Evolutionary conservation across 1,140 invertebrate species (phyloP), one percentile per base, ranked within the genome.

Genomic region (Chironomus tepperi): DNA sequence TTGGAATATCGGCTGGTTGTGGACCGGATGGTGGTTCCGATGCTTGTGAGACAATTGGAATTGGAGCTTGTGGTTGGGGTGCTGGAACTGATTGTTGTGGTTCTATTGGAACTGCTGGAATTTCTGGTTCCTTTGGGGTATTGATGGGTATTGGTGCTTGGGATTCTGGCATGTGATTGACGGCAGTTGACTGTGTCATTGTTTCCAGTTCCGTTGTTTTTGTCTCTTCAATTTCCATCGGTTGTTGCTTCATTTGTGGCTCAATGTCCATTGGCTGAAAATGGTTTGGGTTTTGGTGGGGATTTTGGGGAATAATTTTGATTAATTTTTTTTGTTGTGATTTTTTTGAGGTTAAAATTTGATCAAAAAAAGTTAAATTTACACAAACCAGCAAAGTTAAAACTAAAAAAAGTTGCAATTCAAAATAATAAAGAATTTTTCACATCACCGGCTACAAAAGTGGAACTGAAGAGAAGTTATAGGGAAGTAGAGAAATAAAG

Each of bases 231-330:
- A 42, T 18, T 74, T 75, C 67, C 21, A 78, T 79, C 57, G 80
- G 79, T 6, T 79, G 79, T 6, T 79, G 79, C 75, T 81, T 81
- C 3, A 79, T 77, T 10, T 79, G 74, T 10, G 80, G 79, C 65
- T 81, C 80, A 76, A 81, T 81, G 18, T 82, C 80, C 81, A 82
- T 82, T 19, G 81, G 81, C 72, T 75, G 18, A 16, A 47, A 16
- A 73, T 15, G 65, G 5, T 21, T 70, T 42, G 1, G 24, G n/a
- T n/a, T 34, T 2, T 34, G 24, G 24, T n/a, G 24, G 24, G 5
- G 5, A 34, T 34, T 34, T 34, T 34, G 1, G 1, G 24, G 24
- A 34, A 34, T 34, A 34, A n/a, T n/a, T n/a, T n/a, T n/a, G n/a
- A n/a, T n/a, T n/a, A n/a, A n/a, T n/a, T n/a, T n/a, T n/a, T n/a